Conservation (phyloP, 2,797 vertebrate species). For the Sardinella longiceps region DNA sequence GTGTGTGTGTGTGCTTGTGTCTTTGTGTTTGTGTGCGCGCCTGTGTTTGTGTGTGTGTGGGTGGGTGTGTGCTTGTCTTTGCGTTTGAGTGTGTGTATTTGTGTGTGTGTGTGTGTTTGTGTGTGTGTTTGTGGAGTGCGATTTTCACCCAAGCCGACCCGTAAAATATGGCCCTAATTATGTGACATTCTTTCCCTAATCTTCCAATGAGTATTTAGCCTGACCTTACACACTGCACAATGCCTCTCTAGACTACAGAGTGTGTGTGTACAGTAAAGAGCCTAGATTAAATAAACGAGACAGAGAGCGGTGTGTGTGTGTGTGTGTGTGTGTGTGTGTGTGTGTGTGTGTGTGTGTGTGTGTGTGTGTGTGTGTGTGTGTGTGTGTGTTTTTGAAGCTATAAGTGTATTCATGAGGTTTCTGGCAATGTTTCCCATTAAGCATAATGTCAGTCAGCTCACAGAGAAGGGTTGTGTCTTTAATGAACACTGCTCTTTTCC, state of each 20-base stretch:
- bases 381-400: not conserved
- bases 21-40: too few species aligned
- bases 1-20: not conserved
- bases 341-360: slow-evolving; percentile 39
- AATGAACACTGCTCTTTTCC: too few species aligned
- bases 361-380: slow-evolving; percentile 24
- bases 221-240: not conserved
- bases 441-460: too few species aligned
- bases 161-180: not conserved
- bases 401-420: slow-evolving; percentile 32
- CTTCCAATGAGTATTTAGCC: not conserved
- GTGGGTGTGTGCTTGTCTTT: too few species aligned
- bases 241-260: not conserved
- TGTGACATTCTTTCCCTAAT: not conserved
- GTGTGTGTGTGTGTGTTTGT: too few species aligned
- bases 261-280: not conserved
- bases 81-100: too few species aligned
- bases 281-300: not conserved
- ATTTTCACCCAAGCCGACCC: not conserved
- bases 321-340: slow-evolving; percentile 22
- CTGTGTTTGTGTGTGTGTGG: too few species aligned
- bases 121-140: too few species aligned
- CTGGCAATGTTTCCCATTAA: too few species aligned
- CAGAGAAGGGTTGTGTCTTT: too few species aligned
- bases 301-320: not conserved